Evolutionary conservation across 1,140 invertebrate genomes (phyloP), one percentile per base, ranked within the genome.

Genomic region (Cephus cinctus): DNA sequence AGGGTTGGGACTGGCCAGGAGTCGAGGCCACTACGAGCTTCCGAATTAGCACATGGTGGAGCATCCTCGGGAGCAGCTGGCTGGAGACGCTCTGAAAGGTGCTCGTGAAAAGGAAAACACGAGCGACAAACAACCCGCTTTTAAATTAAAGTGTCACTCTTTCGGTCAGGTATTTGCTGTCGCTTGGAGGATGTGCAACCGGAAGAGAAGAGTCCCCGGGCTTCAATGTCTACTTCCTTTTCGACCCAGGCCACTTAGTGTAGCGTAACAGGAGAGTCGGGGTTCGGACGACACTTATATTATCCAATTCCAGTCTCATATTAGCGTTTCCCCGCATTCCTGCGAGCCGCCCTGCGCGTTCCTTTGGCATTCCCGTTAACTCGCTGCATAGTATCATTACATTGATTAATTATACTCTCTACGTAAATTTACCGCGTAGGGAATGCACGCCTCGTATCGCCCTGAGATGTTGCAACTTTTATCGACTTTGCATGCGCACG

Each of bases 71-170:
- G 43, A 50, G 47, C 47, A 41, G 49, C 32, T 48, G 45, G 47
- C 56, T 51, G 46, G 43, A n/a, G n/a, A n/a, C n/a, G n/a, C n/a
- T n/a, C n/a, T n/a, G n/a, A n/a, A n/a, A n/a, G n/a, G n/a, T n/a
- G n/a, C n/a, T n/a, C 22, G 38, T 35, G 47, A 44, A 50, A 59
- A 47, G 52, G 50, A 59, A 55, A 59, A 59, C 47, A 50, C 52
- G 52, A 39, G 42, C 44, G 47, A 45, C 53, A 53, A 59, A 59
- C 53, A 59, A 51, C 57, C 51, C 57, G 40, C 51, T 59, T 59
- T 56, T 56, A 59, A 59, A 59, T 59, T 59, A 52, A 53, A 59
- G 57, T 56, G 50, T 56, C 57, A 59, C 52, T 45, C 40, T 43
- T 23, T 34, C 38, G 35, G 34, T 48, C 53, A 53, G 5, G 11